A percentile compares a stretch with the other conserved stretches of the same genome.
phyloP scores from a whole-genome alignment of 2,797 vertebrate genomes.

The Phyllotis vaccarum region DNA sequence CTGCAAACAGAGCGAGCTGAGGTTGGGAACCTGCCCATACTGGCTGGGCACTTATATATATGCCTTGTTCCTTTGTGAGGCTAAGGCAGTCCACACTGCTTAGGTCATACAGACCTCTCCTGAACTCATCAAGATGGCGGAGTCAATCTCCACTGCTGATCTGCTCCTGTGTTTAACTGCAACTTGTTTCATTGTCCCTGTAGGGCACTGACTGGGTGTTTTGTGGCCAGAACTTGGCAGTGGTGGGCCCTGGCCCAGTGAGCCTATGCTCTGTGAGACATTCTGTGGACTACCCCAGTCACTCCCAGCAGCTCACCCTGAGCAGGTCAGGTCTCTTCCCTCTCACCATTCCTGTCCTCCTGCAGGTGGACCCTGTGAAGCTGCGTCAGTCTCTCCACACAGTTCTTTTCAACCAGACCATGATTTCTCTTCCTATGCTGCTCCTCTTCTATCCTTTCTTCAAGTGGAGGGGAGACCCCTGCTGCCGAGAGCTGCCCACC shows the following conservation, averaged over 20 bases:
- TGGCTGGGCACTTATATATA: not conserved
- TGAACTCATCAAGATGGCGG: not conserved
- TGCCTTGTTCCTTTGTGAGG: not conserved
- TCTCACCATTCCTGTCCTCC: constrained; percentile 16
- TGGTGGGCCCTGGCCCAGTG: not conserved
- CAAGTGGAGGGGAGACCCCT: constrained; percentile 89
- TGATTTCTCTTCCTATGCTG: constrained; percentile 91
- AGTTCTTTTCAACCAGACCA: constrained; percentile 89
- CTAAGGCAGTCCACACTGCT: not conserved
- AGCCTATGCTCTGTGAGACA: not conserved
- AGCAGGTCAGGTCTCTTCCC: not conserved
- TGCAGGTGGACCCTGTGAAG: constrained; percentile 92
- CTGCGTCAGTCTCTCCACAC: constrained; percentile 87
- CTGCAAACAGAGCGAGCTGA: not conserved
- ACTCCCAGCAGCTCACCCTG: not conserved
- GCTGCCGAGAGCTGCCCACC: constrained; percentile 92
- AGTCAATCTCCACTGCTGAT: no score
- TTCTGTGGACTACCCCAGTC: not conserved
- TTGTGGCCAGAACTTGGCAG: not conserved
- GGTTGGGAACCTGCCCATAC: not conserved
- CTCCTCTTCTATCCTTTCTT: constrained; percentile 87
- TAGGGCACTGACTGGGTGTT: not conserved
- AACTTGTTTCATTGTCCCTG: not conserved
- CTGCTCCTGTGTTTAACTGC: not conserved
- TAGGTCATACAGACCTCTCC: not conserved